Evolutionary conservation across 2,888 invertebrate species (phyloP).

Genomic region (Prosopocoilus inquinatus): DNA sequence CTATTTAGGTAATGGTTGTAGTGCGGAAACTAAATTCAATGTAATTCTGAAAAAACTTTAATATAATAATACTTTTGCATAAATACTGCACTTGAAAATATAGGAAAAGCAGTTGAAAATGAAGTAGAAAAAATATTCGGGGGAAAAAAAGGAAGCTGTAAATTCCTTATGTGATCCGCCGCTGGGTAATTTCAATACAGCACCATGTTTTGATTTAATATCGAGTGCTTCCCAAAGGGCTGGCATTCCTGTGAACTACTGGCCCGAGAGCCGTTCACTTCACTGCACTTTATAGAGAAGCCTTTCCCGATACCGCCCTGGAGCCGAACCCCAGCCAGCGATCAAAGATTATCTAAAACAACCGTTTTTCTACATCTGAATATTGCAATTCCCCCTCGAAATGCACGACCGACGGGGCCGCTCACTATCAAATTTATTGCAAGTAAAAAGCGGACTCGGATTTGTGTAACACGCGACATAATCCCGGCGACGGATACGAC

Average conservation of each 20-base stretch:
- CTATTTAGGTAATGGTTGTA: no score
- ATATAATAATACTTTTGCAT: no score
- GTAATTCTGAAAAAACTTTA: no score
- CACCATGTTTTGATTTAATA: slow-evolving; percentile 33
- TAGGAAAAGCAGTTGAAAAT: no score
- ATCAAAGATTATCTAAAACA: slow-evolving; percentile 17
- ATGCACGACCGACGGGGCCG: background rate
- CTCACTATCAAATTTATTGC: no score
- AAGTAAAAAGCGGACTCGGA: no score
- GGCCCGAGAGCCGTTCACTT: slow-evolving; percentile 24
- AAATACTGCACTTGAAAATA: no score
- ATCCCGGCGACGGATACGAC: no score
- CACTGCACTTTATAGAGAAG: slow-evolving; percentile 19
- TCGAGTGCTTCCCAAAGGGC: slow-evolving; percentile 29
- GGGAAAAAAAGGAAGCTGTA: background rate
- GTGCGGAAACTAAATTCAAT: no score
- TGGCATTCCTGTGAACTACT: slow-evolving; percentile 29
- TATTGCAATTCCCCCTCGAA: slow-evolving; percentile 13
- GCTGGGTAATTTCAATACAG: slow-evolving; percentile 30
- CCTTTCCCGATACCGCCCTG: background rate
- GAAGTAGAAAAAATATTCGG: no score
- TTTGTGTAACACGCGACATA: no score
- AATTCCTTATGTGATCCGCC: slow-evolving; percentile 15
- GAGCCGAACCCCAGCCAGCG: background rate
- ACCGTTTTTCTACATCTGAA: slow-evolving; percentile 10